phyloP scores from a whole-genome alignment of 92 coral and sea anemone genomes.

The Actinostola sp. region DNA sequence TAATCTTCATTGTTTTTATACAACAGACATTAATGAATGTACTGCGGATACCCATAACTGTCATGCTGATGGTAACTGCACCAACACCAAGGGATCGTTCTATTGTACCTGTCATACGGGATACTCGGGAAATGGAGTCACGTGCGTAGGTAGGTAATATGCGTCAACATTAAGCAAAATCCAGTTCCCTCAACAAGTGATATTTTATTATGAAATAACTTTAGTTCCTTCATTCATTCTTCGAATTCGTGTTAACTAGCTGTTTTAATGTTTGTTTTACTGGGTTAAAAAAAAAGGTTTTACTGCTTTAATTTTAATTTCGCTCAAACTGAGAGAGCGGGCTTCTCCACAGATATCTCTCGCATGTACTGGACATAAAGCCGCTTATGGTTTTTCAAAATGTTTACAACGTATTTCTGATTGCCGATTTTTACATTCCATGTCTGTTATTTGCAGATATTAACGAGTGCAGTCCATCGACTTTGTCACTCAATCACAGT shows the following conservation, averaged over 20 bases:
- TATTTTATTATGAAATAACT: no score
- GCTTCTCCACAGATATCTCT: no score
- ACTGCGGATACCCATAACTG: constrained; percentile 65
- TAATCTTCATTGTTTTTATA: not conserved
- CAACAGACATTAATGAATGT: constrained; percentile 54
- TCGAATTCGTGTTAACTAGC: no score
- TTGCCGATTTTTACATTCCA: no score
- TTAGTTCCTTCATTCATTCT: no score
- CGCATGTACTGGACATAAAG: no score
- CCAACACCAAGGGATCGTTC: constrained; percentile 76
- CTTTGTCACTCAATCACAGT: constrained; percentile 26
- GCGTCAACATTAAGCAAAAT: not conserved
- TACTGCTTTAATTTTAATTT: no score
- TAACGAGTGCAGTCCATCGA: constrained; percentile 3
- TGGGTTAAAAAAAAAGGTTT: no score
- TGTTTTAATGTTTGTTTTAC: no score
- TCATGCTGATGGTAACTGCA: constrained; percentile 74
- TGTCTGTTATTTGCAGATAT: not conserved
- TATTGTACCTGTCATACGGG: constrained; percentile 73
- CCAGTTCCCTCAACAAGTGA: not conserved
- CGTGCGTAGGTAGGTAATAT: constrained; percentile 44
- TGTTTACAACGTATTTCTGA: no score
- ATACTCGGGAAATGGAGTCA: constrained; percentile 79
- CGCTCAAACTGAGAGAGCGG: no score
- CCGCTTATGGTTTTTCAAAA: no score